Base-by-base conservation (phyloP, 2,113 vertebrate species). In the Chaenogobius annularis region DNA sequence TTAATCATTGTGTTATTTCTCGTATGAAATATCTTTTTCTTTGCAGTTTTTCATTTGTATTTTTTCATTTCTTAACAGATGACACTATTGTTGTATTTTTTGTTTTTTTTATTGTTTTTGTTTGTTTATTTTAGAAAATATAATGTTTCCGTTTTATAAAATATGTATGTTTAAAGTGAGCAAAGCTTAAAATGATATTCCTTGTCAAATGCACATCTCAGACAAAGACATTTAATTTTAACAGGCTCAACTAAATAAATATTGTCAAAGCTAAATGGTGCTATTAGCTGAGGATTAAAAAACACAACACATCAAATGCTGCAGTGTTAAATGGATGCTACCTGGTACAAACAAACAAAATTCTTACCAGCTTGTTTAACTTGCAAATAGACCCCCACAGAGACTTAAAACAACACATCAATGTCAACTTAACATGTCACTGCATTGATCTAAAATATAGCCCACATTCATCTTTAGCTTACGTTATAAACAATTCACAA, bases 311-410 rank as follows among this genome's bases (percentile, higher is more conserved):
- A n/a, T 63, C 9, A 63, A 58, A 22, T 58, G 19, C 9, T 20
- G 6, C 8, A 0, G 58, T 35, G 13, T 35, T 61, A 61, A 61
- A 26, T 35, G 22, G 12, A 35, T 35, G 31, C 40, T 40, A 1
- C 35, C 69, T 31, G 26, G 26, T 31, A 31, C 26, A n/a, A 80
- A 85, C 77, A 87, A 85, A 88, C 73, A 69, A 5, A 78, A 83
- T 79, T 8, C 50, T 52, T 6, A 19, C 5, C 17, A 54, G 72
- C 72, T 90, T 87, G 89, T 84, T 72, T 55, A 66, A 87, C 72
- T 68, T 85, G 78, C 83, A 85, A 90, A 82, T 82, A 73, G 61
- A 73, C 75, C 81, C 80, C 83, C 55, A 50, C 81, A 76, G 80
- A 73, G 64, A 31, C 72, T 81, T 68, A 85, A 84, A 87, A 83